Base-by-base conservation (phyloP, 2,113 vertebrate genomes). In the Leptosomus discolor region DNA sequence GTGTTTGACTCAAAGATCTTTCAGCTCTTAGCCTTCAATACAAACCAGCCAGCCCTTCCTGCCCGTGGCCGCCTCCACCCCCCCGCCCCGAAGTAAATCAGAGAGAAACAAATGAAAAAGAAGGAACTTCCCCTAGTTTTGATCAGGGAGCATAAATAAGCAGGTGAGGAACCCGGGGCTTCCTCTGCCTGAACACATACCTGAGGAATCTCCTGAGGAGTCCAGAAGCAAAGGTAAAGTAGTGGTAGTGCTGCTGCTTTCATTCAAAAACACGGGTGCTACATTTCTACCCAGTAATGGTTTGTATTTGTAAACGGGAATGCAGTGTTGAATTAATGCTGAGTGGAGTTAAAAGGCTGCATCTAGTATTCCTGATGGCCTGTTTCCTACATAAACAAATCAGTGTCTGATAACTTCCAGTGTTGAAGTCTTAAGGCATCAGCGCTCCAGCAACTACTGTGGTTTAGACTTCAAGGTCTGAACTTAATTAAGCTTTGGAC, bases 1-100 rank as follows among this genome's bases (percentile, higher is more conserved):
- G n/a, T 3, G 1, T 4, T 51, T 73, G 29, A 37, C 14, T 43
- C 0, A 0, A 46, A 78, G 27, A 51, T 26, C 19, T 53, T 58
- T 41, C 24, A 61, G 45, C 60, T 29, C 29, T 54, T 77, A 65
- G 77, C 15, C 48, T 84, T 73, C 27, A 32, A 9, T 23, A 46
- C 32, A 70, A 70, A 65, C 36, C 36, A 39, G 12, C n/a, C n/a
- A n/a, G n/a, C 45, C 22, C 36, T 74, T 83, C 41, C 54, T 61
- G 46, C 45, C 0, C n/a, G 12, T 34, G 11, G 45, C 45, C 45
- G n/a, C n/a, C n/a, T n/a, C n/a, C n/a, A n/a, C 5, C 15, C 18
- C 41, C 4, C 23, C 30, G 2, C 19, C 26, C 57, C 23, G 20
- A 41, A 75, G 45, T 36, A 36, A 61, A 88, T 34, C 14, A 51